Base-by-base conservation (phyloP, 2,888 invertebrate genomes). In the Itoplectis maculator region DNA sequence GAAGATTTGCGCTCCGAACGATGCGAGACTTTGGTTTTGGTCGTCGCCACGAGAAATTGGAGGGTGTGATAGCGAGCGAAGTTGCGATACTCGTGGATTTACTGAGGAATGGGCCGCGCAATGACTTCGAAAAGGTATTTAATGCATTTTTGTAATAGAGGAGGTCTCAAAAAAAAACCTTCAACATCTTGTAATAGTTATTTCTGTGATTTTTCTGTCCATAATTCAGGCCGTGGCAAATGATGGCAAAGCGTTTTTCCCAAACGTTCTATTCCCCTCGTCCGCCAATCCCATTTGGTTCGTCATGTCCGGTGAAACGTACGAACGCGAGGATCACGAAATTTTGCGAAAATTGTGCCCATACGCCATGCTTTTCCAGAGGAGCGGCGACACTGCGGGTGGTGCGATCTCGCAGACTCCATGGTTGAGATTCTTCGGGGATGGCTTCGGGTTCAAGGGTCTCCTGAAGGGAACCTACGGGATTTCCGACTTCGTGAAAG, bases 21-120 rank as follows among this genome's bases (percentile, higher is more conserved):
- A 91, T 96, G 88, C 93, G 96, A 0, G 96, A 96, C 88, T 96
- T 93, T 87, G 96, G 96, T 2, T 96, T 96, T 83, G 96, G 96
- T 0, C 93, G 95, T 63, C 94, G 96, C 2, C 94, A 94, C 47
- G 91, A 92, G 0, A 92, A 92, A 8, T 90, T 95, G 47, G 96
- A 96, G 87, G 81, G 88, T 7, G 88, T 93, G 4, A 92, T 93
- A 0, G 89, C 91, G 54, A 93, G 94, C 63, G 94, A 95, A 91
- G 88, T 94, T 0, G 84, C 88, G 0, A 90, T 93, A 69, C 88
- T 95, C 72, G 84, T 95, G 2, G 92, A 94, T 63, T 86, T 94
- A 3, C 90, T 95, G 9, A 93, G 92, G 29, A 91, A 92, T 63
- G 94, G 94, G 5, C 93, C 94, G 0, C 91, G 91, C 82, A 92